Evolutionary conservation across 1,140 invertebrate species (phyloP).

Genomic region (Achatina immaculata): DNA sequence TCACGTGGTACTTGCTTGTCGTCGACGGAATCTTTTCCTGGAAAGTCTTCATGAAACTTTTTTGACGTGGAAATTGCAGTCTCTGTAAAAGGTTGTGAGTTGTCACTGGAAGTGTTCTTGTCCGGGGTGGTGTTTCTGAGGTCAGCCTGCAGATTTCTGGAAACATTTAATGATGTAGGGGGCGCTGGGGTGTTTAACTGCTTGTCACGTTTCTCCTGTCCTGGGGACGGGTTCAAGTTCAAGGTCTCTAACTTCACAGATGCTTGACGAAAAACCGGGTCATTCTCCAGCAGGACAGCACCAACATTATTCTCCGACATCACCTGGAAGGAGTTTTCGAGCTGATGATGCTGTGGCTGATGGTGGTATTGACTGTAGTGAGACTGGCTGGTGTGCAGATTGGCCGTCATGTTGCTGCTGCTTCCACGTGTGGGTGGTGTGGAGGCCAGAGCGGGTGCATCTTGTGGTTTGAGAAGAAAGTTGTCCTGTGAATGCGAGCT

Average conservation of each 20-base stretch:
- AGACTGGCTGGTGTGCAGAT: background rate
- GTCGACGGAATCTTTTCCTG: background rate
- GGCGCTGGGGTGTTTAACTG: background rate
- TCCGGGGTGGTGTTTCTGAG: background rate
- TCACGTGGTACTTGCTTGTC: constrained; percentile 33
- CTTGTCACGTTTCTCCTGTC: background rate
- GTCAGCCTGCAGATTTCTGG: background rate
- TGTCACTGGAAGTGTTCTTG: background rate
- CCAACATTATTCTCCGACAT: background rate
- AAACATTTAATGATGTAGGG: background rate
- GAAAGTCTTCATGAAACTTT: background rate
- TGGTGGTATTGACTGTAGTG: constrained; percentile 17
- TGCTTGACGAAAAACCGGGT: background rate
- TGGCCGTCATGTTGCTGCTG: background rate
- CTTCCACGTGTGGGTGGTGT: background rate
- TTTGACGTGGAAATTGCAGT: background rate
- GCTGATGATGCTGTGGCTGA: constrained; percentile 18
- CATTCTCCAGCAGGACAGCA: too few species aligned
- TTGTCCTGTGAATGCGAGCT: background rate
- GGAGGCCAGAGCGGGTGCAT: background rate
- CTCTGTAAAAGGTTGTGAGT: too few species aligned
- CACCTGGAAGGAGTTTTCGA: background rate
- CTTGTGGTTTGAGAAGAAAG: constrained; percentile 22
- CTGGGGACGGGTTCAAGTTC: background rate
- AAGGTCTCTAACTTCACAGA: background rate